These are phyloP conservation scores for Beaufortia kweichowensis DNA, from an alignment of 2,113 vertebrate genomes.

Conservation along the genomic window DNA sequence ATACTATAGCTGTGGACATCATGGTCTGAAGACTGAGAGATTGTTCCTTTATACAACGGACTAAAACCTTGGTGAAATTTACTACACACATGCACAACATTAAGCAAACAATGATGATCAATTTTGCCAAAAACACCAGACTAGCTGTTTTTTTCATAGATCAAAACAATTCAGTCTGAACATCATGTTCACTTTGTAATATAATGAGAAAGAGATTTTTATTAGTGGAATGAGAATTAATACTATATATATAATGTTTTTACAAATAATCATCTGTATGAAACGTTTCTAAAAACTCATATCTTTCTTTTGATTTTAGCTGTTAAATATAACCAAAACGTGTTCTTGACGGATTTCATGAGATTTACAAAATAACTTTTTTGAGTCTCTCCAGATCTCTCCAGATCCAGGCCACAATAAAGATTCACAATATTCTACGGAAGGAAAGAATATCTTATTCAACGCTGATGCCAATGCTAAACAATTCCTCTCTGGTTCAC, in stretches of 20 bases:
- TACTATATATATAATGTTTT: no score
- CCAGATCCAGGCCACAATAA: not conserved
- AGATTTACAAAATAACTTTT: not conserved
- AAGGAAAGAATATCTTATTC: not conserved
- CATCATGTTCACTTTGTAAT: conserved; percentile 7
- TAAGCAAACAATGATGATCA: not conserved
- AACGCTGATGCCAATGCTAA: not conserved
- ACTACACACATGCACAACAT: not conserved
- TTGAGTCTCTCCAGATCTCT: not conserved
- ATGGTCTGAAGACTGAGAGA: no score
- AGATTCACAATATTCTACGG: not conserved
- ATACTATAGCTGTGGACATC: not conserved
- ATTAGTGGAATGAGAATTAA: no score
- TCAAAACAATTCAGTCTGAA: conserved; percentile 11
- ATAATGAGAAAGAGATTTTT: not conserved
- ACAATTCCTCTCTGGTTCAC: not conserved
- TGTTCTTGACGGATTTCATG: not conserved
- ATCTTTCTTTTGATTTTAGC: not conserved
- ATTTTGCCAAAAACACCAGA: not conserved
- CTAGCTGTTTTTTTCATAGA: conserved; percentile 25
- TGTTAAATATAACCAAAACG: not conserved
- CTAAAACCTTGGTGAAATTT: not conserved
- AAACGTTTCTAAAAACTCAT: no score
- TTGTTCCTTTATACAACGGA: no score
- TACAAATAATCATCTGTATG: no score